These are phyloP conservation scores for Muscicapa adusta DNA, from an alignment of 2,113 vertebrate genomes.

Conservation along the genomic window DNA sequence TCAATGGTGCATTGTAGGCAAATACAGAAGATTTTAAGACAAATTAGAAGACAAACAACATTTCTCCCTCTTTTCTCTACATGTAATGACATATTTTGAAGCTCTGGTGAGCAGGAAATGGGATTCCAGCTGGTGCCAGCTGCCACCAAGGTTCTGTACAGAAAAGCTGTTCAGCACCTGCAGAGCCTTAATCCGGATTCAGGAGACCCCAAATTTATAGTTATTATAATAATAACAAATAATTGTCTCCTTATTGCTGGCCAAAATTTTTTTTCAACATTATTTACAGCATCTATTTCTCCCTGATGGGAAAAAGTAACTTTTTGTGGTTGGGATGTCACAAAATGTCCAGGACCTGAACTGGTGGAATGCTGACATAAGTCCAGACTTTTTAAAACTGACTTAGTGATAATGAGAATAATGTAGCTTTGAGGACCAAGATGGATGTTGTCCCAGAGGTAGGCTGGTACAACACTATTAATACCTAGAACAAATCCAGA, in stretches of 20 bases:
- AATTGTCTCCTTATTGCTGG: neutral
- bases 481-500: neutral
- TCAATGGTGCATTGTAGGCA: neutral
- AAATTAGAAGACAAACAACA: conserved; percentile 29
- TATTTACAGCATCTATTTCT: neutral
- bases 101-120: conserved; percentile 63
- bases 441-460: neutral
- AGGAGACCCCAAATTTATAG: neutral
- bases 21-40: conserved; percentile 11
- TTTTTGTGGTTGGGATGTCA: neutral
- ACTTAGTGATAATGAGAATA: neutral
- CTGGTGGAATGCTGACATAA: neutral
- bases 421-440: neutral
- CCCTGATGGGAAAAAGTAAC: neutral
- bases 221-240: neutral
- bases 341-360: neutral
- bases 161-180: conserved; percentile 25
- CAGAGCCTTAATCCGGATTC: conserved; percentile 22
- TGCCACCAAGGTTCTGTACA: conserved; percentile 24
- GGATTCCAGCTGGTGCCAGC: conserved; percentile 66
- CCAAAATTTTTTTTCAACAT: neutral
- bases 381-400: neutral
- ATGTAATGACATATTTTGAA: conserved; percentile 54
- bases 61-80: conserved; percentile 22
- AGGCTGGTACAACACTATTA: neutral